Evolutionary conservation across 2,888 invertebrate species (phyloP).

Genomic region (Caradrina kadenii): DNA sequence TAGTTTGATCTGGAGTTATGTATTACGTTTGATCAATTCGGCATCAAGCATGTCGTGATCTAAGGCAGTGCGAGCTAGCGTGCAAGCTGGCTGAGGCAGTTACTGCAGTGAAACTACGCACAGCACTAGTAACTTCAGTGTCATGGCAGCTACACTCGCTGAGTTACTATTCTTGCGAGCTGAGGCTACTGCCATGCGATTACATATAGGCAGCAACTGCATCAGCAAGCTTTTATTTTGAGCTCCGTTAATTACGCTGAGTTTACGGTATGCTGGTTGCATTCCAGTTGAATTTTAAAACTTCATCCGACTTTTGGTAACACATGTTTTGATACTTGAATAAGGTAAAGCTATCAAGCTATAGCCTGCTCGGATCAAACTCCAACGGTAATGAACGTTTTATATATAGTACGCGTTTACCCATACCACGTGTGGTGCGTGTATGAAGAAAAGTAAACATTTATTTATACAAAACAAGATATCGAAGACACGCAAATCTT

Average conservation of each 20-base stretch:
- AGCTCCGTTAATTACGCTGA: neutral
- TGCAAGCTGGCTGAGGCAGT: too few relatives aligned
- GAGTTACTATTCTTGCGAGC: too few relatives aligned
- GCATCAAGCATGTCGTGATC: too few relatives aligned
- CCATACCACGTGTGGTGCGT: conserved; percentile 12
- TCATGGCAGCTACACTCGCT: too few relatives aligned
- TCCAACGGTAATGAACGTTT: neutral
- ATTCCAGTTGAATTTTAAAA: neutral
- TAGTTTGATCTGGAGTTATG: too few relatives aligned
- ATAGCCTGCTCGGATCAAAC: neutral
- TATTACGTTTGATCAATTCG: too few relatives aligned
- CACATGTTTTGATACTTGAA: neutral
- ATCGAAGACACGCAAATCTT: conserved; percentile 25
- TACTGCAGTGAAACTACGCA: too few relatives aligned
- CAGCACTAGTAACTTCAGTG: too few relatives aligned
- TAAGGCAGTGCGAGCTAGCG: too few relatives aligned
- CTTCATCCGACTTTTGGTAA: neutral
- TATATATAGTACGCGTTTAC: neutral
- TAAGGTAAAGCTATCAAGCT: neutral
- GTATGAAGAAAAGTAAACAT: conserved; percentile 26
- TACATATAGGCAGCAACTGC: too few relatives aligned
- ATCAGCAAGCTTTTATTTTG: too few relatives aligned
- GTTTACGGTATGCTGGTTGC: neutral
- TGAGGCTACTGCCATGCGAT: too few relatives aligned
- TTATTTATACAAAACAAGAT: conserved; percentile 34